Evolutionary conservation across 92 coral and sea anemone species (phyloP), one percentile per base, ranked within the genome.

Genomic region (Actinernus sp.): DNA sequence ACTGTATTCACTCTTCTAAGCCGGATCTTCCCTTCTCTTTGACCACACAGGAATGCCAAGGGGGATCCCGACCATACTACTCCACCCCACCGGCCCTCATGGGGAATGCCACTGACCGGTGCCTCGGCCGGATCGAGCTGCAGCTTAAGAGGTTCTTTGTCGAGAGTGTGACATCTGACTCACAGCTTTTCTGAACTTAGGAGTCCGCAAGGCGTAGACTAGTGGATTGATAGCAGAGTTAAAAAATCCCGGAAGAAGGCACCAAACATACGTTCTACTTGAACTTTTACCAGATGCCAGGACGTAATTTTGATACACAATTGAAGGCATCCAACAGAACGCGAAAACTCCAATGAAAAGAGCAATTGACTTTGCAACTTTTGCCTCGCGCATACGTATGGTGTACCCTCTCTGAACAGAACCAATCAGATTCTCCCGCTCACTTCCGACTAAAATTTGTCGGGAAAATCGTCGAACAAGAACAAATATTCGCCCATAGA

Each of bases 171-270:
- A n/a, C n/a, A n/a, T n/a, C n/a, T n/a, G n/a, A n/a, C n/a, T 51
- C 10, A 51, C 3, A 26, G 58, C 58, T 51, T 51, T 6, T 51
- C 9, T 51, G 20, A 51, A 26, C 58, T 9, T 51, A 12, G 9
- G 32, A 51, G 5, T 51, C 16, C 16, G 7, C 0, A 51, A 26
- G 5, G 58, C 26, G 30, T 51, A 51, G 30, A 51, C 30, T 13
- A 51, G 3, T 26, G 58, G 58, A 51, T 51, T 51, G 4, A 51
- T 5, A 51, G 58, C 58, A 9, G 34, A 51, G 28, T 51, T 51
- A 18, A 25, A 11, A 17, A 51, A 18, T 16, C 58, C 58, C 26
- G 19, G 19, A 9, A 51, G 16, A 0, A 51, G n/a, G 16, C 32
- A 51, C 14, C 2, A 6, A 17, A 8, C 1, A 23, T 3, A 51